These are phyloP conservation scores for Centrocercus urophasianus DNA, from an alignment of 2,113 vertebrate genomes.

Conservation along the genomic window DNA sequence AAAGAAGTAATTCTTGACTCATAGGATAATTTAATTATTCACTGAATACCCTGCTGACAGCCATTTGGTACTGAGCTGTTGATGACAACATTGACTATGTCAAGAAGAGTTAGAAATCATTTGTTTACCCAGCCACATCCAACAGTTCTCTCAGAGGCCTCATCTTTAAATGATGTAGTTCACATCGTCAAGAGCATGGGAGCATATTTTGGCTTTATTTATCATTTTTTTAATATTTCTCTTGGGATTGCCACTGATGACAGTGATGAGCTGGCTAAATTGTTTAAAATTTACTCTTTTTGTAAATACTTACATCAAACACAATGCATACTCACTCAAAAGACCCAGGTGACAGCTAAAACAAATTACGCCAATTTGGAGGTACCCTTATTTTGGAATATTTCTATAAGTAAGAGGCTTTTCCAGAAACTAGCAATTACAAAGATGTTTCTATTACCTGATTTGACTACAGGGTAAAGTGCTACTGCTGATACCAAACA, in stretches of 20 bases:
- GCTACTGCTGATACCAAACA: not conserved
- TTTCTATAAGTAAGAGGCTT: not conserved
- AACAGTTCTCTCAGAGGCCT: not conserved
- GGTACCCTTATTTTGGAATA: not conserved
- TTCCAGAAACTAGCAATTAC: not conserved
- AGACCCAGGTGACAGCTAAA: not conserved
- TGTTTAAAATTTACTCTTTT: not conserved
- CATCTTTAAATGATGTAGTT: not conserved
- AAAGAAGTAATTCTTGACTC: not conserved
- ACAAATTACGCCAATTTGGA: not conserved
- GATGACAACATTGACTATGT: constrained; percentile 4
- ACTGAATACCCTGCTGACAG: not conserved
- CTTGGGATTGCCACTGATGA: not conserved
- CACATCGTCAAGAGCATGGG: not conserved
- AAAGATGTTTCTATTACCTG: not conserved
- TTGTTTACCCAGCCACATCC: constrained; percentile 8
- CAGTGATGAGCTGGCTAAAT: not conserved
- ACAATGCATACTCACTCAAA: not conserved
- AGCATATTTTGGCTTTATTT: not conserved
- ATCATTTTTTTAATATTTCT: not conserved
- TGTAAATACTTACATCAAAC: not conserved
- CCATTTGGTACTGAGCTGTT: constrained; percentile 16
- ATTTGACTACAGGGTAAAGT: not conserved
- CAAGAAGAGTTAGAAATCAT: constrained; percentile 23
- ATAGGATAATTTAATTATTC: not conserved